These are phyloP conservation scores for Alligator sinensis DNA, from an alignment of 2,113 vertebrate species.

Conservation along the genomic window DNA sequence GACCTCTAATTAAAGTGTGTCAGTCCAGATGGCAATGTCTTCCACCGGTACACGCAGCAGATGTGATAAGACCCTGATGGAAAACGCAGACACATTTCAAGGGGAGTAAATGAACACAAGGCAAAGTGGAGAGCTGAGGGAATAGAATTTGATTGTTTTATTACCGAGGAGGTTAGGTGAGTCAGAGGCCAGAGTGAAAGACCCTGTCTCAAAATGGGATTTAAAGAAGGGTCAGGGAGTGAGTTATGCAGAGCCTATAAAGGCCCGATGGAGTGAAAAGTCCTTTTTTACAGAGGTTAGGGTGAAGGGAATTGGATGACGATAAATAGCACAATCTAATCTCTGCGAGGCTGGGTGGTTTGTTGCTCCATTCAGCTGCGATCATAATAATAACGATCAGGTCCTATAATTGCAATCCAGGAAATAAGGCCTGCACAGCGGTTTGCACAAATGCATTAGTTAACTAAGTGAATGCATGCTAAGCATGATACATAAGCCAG, in stretches of 20 bases:
- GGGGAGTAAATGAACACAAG: not conserved
- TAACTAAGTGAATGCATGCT: not conserved
- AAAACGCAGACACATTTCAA: not conserved
- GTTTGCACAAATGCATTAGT: not conserved
- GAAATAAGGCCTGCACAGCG: not conserved
- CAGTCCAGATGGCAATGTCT: not conserved
- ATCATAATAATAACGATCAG: not conserved
- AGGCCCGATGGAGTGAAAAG: not conserved
- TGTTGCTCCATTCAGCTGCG: not conserved
- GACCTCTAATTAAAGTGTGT: not conserved
- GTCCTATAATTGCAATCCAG: not conserved
- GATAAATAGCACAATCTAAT: not conserved
- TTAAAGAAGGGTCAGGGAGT: not conserved
- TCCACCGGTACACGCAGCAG: not conserved
- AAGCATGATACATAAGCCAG: not conserved
- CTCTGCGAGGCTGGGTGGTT: not conserved
- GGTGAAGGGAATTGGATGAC: not conserved
- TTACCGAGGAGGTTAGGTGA: not conserved
- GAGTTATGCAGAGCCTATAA: not conserved
- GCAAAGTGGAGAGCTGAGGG: not conserved
- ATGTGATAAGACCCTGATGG: not conserved
- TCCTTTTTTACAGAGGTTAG: not conserved
- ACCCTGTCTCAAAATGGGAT: not conserved
- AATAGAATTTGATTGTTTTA: not conserved
- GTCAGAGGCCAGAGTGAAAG: not conserved